A percentile compares a stretch with the other conserved stretches of the same genome.
phyloP scores from a whole-genome alignment of 2,113 vertebrate species.

The Tychaedon coryphoeus region DNA sequence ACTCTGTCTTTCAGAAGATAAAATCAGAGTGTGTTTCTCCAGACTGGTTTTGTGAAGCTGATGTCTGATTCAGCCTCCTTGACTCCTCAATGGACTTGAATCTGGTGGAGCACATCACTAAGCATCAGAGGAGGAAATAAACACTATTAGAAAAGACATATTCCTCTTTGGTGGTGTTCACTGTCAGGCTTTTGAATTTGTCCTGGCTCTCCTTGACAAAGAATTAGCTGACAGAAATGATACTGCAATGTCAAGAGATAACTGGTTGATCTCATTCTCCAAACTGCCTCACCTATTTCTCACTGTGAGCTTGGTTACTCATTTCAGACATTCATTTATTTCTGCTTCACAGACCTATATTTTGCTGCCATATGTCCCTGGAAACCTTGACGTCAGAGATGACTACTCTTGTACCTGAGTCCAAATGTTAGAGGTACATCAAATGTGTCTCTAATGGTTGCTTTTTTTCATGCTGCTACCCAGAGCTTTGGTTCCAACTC shows the following conservation, averaged over 20 bases:
- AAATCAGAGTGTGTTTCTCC: background rate
- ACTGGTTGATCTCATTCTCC: background rate
- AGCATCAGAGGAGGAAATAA: background rate
- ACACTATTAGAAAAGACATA: background rate
- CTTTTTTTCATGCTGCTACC: background rate
- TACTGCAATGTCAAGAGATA: background rate
- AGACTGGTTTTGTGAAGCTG: background rate
- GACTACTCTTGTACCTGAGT: background rate
- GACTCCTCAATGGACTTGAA: background rate
- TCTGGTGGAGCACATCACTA: background rate
- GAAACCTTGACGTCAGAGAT: background rate
- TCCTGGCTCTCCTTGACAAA: background rate
- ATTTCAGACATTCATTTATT: background rate
- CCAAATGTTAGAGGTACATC: constrained; percentile 1
- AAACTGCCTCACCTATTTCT: background rate
- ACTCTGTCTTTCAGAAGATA: background rate
- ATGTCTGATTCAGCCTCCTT: background rate
- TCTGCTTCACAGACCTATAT: background rate
- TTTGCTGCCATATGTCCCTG: background rate
- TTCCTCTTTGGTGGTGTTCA: background rate
- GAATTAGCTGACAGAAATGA: background rate
- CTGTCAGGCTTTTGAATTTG: background rate
- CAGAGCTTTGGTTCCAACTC: background rate
- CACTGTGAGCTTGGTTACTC: background rate
- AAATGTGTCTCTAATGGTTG: background rate